Percentiles rank a stretch among this genome's conserved stretches.
phyloP scores from a whole-genome alignment of 2,888 invertebrate species.

The Eupithecia vulgata region DNA sequence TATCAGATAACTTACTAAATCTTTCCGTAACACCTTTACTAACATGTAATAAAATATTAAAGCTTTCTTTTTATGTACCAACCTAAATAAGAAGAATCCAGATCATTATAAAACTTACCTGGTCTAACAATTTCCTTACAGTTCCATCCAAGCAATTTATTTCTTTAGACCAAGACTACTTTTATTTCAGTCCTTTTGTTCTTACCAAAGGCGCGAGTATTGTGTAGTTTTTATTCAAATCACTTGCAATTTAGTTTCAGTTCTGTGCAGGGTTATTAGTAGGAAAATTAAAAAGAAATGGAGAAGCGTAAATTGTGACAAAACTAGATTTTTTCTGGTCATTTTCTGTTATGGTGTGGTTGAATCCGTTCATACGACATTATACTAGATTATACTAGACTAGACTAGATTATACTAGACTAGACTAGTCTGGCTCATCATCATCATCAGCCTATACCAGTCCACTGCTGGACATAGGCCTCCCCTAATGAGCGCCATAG shows the following conservation, averaged over 20 bases:
- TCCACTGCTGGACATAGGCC: too few relatives aligned
- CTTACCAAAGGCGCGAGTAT: constrained; percentile 30
- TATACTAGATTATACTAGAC: too few relatives aligned
- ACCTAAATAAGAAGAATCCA: not conserved
- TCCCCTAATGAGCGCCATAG: too few relatives aligned
- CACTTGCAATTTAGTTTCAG: constrained; percentile 13
- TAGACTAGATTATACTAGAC: too few relatives aligned
- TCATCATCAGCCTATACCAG: too few relatives aligned
- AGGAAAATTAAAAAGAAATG: not conserved
- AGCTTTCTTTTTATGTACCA: too few relatives aligned
- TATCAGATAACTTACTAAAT: too few relatives aligned
- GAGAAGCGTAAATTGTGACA: not conserved
- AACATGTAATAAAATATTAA: too few relatives aligned
- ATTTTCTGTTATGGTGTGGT: not conserved
- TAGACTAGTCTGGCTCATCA: too few relatives aligned
- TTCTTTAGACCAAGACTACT: constrained; percentile 25
- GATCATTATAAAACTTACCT: constrained; percentile 20
- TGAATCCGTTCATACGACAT: too few relatives aligned
- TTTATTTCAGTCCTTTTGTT: constrained; percentile 23
- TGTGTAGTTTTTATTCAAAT: constrained; percentile 24
- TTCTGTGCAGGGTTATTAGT: constrained; percentile 10
- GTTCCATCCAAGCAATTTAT: constrained; percentile 39
- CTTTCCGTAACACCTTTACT: too few relatives aligned
- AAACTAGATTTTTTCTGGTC: not conserved
- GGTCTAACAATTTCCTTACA: constrained; percentile 24